Percentiles rank a stretch among this genome's conserved stretches.
These are phyloP conservation scores for Melanophora roralis DNA, from an alignment of 2,888 invertebrate species.

Conservation along the genomic window DNA sequence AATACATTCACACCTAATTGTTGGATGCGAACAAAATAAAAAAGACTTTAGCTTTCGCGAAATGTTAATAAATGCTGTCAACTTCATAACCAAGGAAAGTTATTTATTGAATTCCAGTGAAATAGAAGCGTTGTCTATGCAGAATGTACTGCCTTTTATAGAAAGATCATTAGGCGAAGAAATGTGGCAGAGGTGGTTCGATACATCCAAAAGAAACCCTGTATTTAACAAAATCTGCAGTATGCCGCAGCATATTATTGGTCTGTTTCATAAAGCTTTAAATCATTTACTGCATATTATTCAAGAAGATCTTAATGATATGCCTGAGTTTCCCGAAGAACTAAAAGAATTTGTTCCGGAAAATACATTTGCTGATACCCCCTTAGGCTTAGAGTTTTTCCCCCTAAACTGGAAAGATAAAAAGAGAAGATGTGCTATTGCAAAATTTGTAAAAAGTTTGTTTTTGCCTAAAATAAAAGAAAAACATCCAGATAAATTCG, in stretches of 20 bases:
- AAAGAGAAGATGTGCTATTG: slow-evolving; percentile 78
- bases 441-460: slow-evolving; percentile 79
- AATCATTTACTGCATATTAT: slow-evolving; percentile 80
- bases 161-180: slow-evolving; percentile 80
- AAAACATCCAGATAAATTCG: slow-evolving; percentile 58
- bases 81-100: slow-evolving; percentile 74
- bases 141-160: slow-evolving; percentile 79
- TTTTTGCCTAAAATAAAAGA: slow-evolving; percentile 75
- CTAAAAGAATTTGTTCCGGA: slow-evolving; percentile 79
- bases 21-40: slow-evolving; percentile 53
- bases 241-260: slow-evolving; percentile 79
- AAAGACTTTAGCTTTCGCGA: slow-evolving; percentile 64
- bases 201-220: slow-evolving; percentile 67
- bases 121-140: slow-evolving; percentile 80
- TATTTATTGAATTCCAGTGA: slow-evolving; percentile 69
- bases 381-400: slow-evolving; percentile 81
- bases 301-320: slow-evolving; percentile 80
- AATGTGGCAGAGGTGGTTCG: slow-evolving; percentile 80
- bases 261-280: slow-evolving; percentile 83
- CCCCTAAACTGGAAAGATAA: slow-evolving; percentile 80
- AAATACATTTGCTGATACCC: slow-evolving; percentile 79
- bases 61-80: slow-evolving; percentile 77
- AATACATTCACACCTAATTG: slow-evolving; percentile 74
- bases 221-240: slow-evolving; percentile 74
- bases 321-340: slow-evolving; percentile 82